phyloP scores from a whole-genome alignment of 2,888 invertebrate species.

The Cephus nigrinus region DNA sequence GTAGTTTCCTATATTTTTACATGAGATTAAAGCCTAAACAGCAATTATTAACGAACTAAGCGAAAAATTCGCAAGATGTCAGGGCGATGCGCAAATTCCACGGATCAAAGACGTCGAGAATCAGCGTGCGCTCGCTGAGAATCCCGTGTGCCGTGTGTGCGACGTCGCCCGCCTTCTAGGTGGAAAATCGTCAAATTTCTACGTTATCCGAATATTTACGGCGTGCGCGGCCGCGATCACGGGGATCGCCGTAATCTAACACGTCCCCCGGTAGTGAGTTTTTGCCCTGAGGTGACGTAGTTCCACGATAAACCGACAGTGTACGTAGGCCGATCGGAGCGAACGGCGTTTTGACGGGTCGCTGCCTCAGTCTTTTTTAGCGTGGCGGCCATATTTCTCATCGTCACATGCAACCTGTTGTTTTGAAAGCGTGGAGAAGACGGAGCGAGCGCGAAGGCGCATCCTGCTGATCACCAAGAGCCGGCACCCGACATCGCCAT shows the following conservation, averaged over 20 bases:
- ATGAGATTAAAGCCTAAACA: background rate
- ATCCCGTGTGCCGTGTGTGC: slow-evolving; percentile 1
- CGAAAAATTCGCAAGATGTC: slow-evolving; percentile 5
- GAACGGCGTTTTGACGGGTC: slow-evolving; percentile 12
- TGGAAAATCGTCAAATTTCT: background rate
- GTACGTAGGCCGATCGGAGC: background rate
- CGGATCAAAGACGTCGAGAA: slow-evolving; percentile 6
- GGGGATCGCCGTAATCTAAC: background rate
- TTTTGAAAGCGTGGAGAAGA: slow-evolving; percentile 40
- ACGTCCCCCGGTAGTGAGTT: background rate
- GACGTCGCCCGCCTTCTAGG: background rate
- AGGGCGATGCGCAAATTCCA: background rate
- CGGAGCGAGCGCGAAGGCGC: slow-evolving; percentile 14
- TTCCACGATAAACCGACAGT: slow-evolving; percentile 2
- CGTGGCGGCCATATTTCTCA: slow-evolving; percentile 43
- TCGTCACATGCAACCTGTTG: slow-evolving; percentile 56
- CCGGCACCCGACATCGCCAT: background rate
- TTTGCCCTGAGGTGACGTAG: background rate
- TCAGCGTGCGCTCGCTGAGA: slow-evolving; percentile 14
- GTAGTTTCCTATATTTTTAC: background rate
- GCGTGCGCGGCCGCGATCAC: background rate
- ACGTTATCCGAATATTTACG: background rate
- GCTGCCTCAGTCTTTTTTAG: slow-evolving; percentile 9
- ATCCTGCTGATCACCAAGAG: background rate
- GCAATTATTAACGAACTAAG: background rate